Conservation (phyloP, 1,140 invertebrate genomes). For the Hylaeus volcanicus region DNA sequence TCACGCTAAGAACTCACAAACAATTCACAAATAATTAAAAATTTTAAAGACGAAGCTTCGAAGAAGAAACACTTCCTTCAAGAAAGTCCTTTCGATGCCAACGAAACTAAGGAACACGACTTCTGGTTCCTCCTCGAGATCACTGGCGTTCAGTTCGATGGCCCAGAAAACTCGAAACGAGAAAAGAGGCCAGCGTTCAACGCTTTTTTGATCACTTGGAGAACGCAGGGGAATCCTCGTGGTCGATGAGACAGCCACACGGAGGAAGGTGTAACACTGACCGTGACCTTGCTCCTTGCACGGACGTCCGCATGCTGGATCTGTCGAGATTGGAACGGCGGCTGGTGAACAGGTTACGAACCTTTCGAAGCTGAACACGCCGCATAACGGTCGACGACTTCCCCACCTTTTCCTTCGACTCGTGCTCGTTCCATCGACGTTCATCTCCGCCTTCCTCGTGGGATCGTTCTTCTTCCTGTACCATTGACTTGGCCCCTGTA, state of each 20-base stretch:
- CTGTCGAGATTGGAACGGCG: constrained; percentile 64
- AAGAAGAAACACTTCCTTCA: too few species aligned
- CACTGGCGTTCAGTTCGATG: background rate
- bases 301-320: constrained; percentile 56
- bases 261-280: constrained; percentile 44
- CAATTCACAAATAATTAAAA: too few species aligned
- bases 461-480: background rate
- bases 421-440: constrained; percentile 41
- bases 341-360: constrained; percentile 56
- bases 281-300: constrained; percentile 67
- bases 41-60: too few species aligned
- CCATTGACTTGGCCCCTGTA: background rate
- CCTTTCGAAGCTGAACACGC: constrained; percentile 17
- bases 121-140: background rate
- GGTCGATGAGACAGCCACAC: background rate
- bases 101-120: background rate
- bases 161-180: background rate
- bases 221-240: background rate
- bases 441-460: background rate
- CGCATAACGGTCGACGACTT: constrained; percentile 72
- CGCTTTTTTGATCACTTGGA: background rate
- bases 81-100: background rate
- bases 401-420: constrained; percentile 54
- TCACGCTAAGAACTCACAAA: too few species aligned
- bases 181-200: background rate